Conservation (phyloP, 2,888 invertebrate genomes). For the Neoitamus cyanurus region DNA sequence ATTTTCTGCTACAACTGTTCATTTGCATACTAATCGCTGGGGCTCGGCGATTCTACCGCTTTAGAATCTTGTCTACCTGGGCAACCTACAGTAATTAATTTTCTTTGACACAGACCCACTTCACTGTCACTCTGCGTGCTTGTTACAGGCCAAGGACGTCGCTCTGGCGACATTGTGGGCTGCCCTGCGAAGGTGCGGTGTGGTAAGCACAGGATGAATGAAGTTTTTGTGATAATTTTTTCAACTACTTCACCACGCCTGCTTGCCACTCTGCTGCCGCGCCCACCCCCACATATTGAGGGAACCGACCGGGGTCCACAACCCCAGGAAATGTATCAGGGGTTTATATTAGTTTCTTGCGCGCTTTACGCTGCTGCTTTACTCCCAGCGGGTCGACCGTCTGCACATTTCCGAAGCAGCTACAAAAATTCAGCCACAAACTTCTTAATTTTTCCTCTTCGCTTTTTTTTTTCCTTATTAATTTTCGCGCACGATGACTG, state of each 20-base stretch:
- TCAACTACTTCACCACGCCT: background rate
- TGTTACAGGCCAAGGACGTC: background rate
- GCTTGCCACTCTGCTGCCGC: background rate
- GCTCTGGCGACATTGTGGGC: background rate
- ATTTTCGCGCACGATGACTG: background rate
- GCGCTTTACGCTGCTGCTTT: background rate
- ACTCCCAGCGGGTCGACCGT: background rate
- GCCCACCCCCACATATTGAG: background rate
- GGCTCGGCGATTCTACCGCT: background rate
- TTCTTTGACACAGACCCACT: conserved; percentile 17
- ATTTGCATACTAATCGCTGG: conserved; percentile 39
- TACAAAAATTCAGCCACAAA: conserved; percentile 2
- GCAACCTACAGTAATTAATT: conserved; percentile 28
- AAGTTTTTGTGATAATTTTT: conserved; percentile 1
- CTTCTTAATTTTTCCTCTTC: background rate
- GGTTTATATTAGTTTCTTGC: background rate
- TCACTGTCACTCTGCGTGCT: conserved; percentile 25
- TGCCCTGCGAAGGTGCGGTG: background rate
- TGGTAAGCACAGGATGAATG: background rate
- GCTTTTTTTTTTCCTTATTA: background rate
- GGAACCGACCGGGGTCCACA: background rate
- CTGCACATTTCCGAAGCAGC: background rate
- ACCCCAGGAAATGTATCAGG: background rate
- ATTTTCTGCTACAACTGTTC: conserved; percentile 28
- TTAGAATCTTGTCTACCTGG: conserved; percentile 34